A percentile compares a stretch with the other conserved stretches of the same genome.
Conservation (phyloP, 2,113 vertebrate genomes). For the Toxostoma redivivum region DNA sequence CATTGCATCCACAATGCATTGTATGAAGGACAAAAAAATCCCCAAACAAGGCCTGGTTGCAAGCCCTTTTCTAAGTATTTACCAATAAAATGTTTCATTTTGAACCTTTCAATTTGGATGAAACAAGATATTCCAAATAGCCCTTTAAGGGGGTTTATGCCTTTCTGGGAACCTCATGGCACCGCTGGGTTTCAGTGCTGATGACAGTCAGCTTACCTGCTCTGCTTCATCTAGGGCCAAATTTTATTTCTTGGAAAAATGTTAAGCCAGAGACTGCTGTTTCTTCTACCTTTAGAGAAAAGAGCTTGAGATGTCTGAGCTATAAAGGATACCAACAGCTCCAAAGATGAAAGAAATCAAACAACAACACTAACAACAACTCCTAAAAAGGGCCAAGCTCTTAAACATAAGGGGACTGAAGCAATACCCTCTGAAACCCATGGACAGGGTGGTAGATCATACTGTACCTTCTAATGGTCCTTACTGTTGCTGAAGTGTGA, state of each 20-base stretch:
- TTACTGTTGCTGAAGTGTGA: neutral
- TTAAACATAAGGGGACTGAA: neutral
- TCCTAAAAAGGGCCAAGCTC: neutral
- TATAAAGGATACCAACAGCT: neutral
- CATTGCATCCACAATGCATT: fast-evolving
- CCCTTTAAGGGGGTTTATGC: neutral
- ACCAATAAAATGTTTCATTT: neutral
- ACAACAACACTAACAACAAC: neutral
- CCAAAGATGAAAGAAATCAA: neutral
- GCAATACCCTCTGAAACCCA: neutral
- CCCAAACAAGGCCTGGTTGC: neutral
- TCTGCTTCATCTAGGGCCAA: neutral
- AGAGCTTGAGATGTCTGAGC: neutral
- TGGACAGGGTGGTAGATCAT: neutral
- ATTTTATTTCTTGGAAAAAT: neutral
- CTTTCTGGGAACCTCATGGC: neutral
- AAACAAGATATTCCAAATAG: neutral
- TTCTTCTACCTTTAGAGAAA: neutral
- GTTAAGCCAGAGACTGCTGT: neutral
- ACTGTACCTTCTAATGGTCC: neutral
- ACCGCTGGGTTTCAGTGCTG: neutral
- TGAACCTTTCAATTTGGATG: neutral
- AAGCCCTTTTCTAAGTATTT: neutral
- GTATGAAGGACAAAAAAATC: neutral
- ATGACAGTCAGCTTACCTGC: neutral